phyloP scores from a whole-genome alignment of 2,797 vertebrate genomes.

The Chloroceryle inda region DNA sequence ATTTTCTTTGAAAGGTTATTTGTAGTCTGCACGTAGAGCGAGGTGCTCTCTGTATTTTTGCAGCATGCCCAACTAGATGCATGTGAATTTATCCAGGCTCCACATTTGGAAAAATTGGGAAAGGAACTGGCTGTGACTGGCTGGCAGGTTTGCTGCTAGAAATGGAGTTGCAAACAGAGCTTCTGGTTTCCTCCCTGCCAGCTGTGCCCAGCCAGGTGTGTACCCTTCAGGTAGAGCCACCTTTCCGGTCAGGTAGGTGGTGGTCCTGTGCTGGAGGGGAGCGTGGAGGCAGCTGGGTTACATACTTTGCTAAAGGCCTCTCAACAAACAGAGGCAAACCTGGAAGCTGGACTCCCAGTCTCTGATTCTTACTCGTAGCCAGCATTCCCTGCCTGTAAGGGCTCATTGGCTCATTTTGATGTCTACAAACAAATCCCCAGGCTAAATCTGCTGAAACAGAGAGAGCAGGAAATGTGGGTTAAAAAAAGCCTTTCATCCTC shows the following conservation, averaged over 20 bases:
- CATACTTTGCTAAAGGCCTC: not conserved
- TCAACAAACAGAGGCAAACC: not conserved
- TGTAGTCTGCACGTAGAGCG: not conserved
- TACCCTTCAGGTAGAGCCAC: not conserved
- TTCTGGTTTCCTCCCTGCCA: not conserved
- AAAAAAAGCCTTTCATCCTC: slow-evolving; percentile 37
- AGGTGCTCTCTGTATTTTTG: not conserved
- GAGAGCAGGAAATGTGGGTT: not conserved
- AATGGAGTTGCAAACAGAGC: not conserved
- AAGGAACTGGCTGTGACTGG: not conserved
- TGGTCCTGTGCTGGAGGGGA: not conserved
- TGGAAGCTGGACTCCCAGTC: not conserved
- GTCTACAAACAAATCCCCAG: not conserved
- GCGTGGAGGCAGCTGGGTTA: not conserved
- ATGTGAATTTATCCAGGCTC: not conserved
- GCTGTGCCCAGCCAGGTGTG: not conserved
- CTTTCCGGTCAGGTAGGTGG: not conserved
- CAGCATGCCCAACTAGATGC: not conserved
- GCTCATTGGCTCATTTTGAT: not conserved
- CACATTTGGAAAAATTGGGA: not conserved
- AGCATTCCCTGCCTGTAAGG: not conserved
- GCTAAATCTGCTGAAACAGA: not conserved
- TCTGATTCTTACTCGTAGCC: not conserved
- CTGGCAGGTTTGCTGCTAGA: not conserved
- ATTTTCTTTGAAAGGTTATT: not conserved